These are phyloP conservation scores for Tetranychus piercei DNA, from an alignment of 2,888 invertebrate genomes.

Conservation along the genomic window DNA sequence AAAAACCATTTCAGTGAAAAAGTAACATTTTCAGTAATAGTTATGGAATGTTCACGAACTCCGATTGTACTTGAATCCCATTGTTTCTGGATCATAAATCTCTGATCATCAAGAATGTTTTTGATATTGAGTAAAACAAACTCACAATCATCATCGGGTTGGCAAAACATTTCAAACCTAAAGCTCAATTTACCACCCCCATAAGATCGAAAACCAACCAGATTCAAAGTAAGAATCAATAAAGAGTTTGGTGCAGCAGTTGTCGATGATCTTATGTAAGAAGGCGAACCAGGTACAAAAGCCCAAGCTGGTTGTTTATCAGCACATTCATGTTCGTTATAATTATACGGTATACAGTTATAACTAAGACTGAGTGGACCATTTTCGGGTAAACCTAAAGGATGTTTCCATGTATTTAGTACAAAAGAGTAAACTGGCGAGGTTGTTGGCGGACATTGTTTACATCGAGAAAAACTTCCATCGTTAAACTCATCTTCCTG, in stretches of 20 bases:
- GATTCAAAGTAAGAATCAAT: conserved; percentile 35
- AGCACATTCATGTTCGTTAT: neutral
- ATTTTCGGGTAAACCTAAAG: neutral
- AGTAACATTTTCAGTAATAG: conserved; percentile 15
- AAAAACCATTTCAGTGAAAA: conserved; percentile 37
- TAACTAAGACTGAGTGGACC: neutral
- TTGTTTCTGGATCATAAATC: conserved; percentile 12
- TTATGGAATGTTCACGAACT: conserved; percentile 10
- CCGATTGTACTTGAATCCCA: conserved; percentile 16
- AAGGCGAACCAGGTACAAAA: neutral
- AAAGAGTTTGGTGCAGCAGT: conserved; percentile 32
- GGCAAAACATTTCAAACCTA: conserved; percentile 39
- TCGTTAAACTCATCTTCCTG: conserved; percentile 35
- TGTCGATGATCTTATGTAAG: conserved; percentile 9
- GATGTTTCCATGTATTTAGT: neutral
- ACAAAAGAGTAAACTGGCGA: conserved; percentile 22
- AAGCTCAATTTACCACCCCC: conserved; percentile 37
- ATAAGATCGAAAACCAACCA: conserved; percentile 36
- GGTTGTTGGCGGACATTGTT: conserved; percentile 36
- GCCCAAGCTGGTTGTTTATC: neutral
- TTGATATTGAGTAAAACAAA: conserved; percentile 36
- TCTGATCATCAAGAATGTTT: conserved; percentile 11
- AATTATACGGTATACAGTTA: neutral
- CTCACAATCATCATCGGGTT: conserved; percentile 34
- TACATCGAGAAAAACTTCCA: conserved; percentile 33